Evolutionary conservation across 2,113 vertebrate genomes (phyloP).

Genomic region (Hyla sarda): DNA sequence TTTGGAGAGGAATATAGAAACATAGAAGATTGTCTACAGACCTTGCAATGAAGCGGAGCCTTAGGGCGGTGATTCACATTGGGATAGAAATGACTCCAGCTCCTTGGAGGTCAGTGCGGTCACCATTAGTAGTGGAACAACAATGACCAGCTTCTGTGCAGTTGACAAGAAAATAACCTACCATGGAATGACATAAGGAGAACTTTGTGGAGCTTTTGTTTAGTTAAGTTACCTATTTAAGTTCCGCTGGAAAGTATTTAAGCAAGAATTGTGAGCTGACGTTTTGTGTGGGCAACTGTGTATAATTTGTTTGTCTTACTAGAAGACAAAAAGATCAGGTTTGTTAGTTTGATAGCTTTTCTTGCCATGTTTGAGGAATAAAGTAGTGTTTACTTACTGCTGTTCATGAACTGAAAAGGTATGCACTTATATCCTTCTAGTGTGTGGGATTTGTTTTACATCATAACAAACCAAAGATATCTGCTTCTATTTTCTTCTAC

Average conservation of each 20-base stretch:
- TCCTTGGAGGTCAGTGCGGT: background rate
- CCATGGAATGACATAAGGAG: background rate
- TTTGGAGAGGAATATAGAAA: no score
- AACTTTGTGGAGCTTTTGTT: constrained; percentile 39
- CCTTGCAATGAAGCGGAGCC: background rate
- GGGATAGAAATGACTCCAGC: background rate
- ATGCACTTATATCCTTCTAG: background rate
- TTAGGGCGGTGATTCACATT: background rate
- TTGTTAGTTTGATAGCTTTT: constrained; percentile 24
- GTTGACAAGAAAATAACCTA: constrained; percentile 40
- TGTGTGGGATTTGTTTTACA: background rate
- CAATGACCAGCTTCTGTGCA: background rate
- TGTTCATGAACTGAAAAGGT: background rate
- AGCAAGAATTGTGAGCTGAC: constrained; percentile 5
- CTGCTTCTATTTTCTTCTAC: background rate
- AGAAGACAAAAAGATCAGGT: constrained; percentile 15
- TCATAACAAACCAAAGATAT: background rate
- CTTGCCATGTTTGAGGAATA: constrained; percentile 21
- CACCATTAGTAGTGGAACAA: background rate
- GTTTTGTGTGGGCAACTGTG: constrained; percentile 27
- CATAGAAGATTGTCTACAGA: no score
- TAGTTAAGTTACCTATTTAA: constrained; percentile 18
- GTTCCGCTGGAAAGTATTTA: constrained; percentile 18
- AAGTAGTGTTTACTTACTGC: background rate
- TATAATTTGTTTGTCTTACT: constrained; percentile 31